Conservation (phyloP, 92 coral and sea anemone species). For the Palythoa heliodiscus region DNA sequence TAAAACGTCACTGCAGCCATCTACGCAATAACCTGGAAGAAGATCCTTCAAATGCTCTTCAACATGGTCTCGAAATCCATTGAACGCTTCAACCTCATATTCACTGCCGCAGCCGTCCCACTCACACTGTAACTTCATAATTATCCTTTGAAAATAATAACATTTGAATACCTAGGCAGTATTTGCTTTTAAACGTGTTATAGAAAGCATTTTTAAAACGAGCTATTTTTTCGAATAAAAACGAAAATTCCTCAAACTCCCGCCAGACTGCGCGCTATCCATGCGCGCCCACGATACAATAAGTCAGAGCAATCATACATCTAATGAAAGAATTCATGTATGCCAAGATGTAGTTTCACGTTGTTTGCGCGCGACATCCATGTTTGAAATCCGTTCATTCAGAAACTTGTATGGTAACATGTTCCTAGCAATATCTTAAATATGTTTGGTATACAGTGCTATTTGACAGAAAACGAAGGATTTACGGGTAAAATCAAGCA, state of each 20-base stretch:
- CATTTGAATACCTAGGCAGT: neutral
- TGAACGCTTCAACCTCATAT: conserved; percentile 62
- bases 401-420: no score
- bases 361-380: no score
- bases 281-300: conserved; percentile 19
- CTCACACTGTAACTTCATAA: conserved; percentile 65
- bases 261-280: conserved; percentile 29
- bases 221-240: neutral
- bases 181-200: neutral
- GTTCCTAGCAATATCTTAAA: neutral
- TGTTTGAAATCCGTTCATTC: no score
- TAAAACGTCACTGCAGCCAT: conserved; percentile 48
- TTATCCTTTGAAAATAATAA: neutral
- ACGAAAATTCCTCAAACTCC: conserved; percentile 15
- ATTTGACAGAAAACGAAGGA: conserved; percentile 55
- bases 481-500: conserved; percentile 71
- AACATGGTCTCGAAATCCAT: conserved; percentile 74
- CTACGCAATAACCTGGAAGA: conserved; percentile 66
- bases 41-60: conserved; percentile 74
- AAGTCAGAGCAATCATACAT: neutral
- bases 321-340: neutral
- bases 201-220: neutral
- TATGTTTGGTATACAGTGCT: conserved; percentile 69
- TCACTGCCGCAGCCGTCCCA: conserved; percentile 80
- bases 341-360: neutral